Conservation (phyloP, 2,113 vertebrate genomes). For the Nibea albiflora region DNA sequence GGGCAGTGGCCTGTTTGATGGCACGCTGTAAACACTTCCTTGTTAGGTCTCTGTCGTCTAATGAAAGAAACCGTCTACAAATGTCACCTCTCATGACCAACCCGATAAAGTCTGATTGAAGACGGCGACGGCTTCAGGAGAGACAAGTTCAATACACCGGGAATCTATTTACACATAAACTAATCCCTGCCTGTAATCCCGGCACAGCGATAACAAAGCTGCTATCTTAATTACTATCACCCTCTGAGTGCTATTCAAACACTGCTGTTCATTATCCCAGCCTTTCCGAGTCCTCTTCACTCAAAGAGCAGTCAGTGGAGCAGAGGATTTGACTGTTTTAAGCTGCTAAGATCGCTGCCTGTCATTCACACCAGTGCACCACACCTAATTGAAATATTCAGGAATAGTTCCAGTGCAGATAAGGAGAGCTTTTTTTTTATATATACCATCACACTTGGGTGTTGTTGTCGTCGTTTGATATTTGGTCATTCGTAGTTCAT, state of each 20-base stretch:
- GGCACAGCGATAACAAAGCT: constrained; percentile 52
- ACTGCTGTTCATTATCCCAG: constrained; percentile 47
- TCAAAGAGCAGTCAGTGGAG: constrained; percentile 40
- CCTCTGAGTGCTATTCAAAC: constrained; percentile 68
- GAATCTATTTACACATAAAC: constrained; percentile 72
- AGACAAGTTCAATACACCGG: constrained; percentile 32
- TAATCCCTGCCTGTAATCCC: constrained; percentile 74
- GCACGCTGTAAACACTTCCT: not conserved
- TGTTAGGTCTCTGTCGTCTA: not conserved
- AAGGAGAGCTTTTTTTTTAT: constrained; percentile 4
- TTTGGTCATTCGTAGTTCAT: not conserved
- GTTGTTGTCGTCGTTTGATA: not conserved
- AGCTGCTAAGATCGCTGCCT: constrained; percentile 34
- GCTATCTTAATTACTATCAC: constrained; percentile 78
- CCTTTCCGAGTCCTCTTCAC: constrained; percentile 35
- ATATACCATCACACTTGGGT: not conserved
- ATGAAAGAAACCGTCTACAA: not conserved
- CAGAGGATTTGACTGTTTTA: constrained; percentile 29
- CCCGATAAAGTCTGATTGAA: constrained; percentile 45
- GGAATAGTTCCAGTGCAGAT: constrained; percentile 16
- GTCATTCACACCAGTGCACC: constrained; percentile 39
- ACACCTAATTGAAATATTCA: constrained; percentile 47
- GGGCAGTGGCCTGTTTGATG: not conserved
- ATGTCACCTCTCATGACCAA: constrained; percentile 57
- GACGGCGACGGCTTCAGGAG: constrained; percentile 30